phyloP scores from a whole-genome alignment of 2,113 vertebrate genomes.

The Gymnorhina tibicen region DNA sequence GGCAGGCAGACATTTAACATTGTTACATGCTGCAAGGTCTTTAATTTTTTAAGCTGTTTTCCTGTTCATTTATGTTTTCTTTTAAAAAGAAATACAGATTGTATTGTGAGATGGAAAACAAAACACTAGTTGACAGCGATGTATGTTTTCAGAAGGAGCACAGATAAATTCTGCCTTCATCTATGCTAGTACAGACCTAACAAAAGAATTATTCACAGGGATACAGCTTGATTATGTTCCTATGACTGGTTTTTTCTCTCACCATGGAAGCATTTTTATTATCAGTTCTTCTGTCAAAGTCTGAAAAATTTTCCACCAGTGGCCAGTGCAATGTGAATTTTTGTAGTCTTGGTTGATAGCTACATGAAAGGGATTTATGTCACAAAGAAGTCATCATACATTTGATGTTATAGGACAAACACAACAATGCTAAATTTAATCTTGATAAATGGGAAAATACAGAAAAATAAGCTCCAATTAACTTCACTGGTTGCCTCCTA shows the following conservation, averaged over 20 bases:
- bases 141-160: not conserved
- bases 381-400: not conserved
- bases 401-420: not conserved
- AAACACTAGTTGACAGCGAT: not conserved
- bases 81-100: not conserved
- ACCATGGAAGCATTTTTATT: not conserved
- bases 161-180: not conserved
- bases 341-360: not conserved
- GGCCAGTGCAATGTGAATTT: not conserved
- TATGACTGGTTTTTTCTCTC: not conserved
- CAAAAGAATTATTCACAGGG: not conserved
- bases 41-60: not conserved
- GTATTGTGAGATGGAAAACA: not conserved
- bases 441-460: not conserved
- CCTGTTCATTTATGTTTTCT: not conserved
- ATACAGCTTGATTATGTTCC: not conserved
- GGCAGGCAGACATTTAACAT: not conserved
- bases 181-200: not conserved
- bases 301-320: not conserved
- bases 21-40: not conserved
- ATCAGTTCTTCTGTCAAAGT: not conserved
- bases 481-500: not conserved
- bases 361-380: not conserved
- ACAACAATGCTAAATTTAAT: not conserved
- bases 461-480: not conserved